These are phyloP conservation scores for Loxodonta africana DNA, from an alignment of 2,113 vertebrate species.

Conservation along the genomic window DNA sequence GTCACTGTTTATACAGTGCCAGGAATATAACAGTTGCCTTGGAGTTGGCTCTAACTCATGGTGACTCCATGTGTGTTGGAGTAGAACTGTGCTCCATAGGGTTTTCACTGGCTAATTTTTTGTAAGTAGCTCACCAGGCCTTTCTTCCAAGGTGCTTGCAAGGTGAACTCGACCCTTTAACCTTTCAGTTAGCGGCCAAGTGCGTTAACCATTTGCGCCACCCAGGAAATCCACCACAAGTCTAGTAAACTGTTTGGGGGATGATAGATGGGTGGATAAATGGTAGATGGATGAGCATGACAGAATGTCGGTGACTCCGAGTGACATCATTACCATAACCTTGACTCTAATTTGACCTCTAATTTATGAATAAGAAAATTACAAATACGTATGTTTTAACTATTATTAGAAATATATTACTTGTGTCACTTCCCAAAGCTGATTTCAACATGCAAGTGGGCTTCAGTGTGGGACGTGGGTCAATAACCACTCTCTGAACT, in stretches of 20 bases:
- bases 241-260: not conserved
- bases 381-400: not conserved
- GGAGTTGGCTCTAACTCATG: not conserved
- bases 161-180: too few relatives aligned
- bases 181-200: too few relatives aligned
- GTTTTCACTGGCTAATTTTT: not conserved
- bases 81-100: not conserved
- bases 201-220: not conserved
- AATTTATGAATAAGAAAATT: not conserved
- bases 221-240: too few relatives aligned
- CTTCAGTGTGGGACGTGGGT: not conserved
- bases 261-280: not conserved
- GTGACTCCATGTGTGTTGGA: not conserved
- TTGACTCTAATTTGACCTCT: too few relatives aligned
- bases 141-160: too few relatives aligned
- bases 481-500: not conserved
- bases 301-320: not conserved
- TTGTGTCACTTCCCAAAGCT: not conserved
- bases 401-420: not conserved
- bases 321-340: not conserved
- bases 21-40: not conserved
- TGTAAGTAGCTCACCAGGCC: too few relatives aligned
- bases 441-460: not conserved
- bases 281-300: not conserved
- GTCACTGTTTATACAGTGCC: not conserved